A percentile compares a stretch with the other conserved stretches of the same genome.
Conservation (phyloP, 1,140 invertebrate species). For the Hydropsyche tenuis region DNA sequence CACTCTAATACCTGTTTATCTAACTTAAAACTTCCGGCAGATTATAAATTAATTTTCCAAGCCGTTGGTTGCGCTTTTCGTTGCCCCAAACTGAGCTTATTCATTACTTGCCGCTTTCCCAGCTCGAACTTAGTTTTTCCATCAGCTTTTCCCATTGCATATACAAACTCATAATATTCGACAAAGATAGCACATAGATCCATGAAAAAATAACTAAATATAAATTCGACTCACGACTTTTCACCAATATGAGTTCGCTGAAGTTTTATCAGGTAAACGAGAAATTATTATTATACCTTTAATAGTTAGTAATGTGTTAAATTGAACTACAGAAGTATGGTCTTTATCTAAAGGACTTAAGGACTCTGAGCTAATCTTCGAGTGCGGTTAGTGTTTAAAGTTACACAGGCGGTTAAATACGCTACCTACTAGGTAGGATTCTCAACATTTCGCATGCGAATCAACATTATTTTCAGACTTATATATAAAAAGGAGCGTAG, state of each 20-base stretch:
- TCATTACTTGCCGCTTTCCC: too few relatives aligned
- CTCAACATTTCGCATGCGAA: too few relatives aligned
- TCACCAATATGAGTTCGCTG: too few relatives aligned
- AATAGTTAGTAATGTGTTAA: constrained; percentile 16
- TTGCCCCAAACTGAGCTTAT: neutral
- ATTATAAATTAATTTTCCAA: constrained; percentile 37
- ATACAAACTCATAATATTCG: too few relatives aligned
- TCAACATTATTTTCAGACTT: too few relatives aligned
- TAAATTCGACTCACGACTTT: too few relatives aligned
- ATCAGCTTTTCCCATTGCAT: too few relatives aligned
- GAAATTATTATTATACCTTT: constrained; percentile 13
- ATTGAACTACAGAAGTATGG: constrained; percentile 21
- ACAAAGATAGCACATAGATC: too few relatives aligned
- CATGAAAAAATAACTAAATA: too few relatives aligned
- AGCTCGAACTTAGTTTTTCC: too few relatives aligned
- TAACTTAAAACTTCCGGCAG: constrained; percentile 30
- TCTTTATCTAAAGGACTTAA: constrained; percentile 18
- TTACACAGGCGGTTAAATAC: constrained; percentile 1
- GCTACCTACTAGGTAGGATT: too few relatives aligned
- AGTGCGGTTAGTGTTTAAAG: constrained; percentile 1
- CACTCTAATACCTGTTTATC: constrained; percentile 32
- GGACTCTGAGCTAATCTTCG: neutral
- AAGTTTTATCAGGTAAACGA: constrained; percentile 11
- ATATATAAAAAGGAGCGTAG: too few relatives aligned
- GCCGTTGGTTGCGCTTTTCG: constrained; percentile 17